phyloP scores from a whole-genome alignment of 2,113 vertebrate species.

The Phaethornis superciliosus region DNA sequence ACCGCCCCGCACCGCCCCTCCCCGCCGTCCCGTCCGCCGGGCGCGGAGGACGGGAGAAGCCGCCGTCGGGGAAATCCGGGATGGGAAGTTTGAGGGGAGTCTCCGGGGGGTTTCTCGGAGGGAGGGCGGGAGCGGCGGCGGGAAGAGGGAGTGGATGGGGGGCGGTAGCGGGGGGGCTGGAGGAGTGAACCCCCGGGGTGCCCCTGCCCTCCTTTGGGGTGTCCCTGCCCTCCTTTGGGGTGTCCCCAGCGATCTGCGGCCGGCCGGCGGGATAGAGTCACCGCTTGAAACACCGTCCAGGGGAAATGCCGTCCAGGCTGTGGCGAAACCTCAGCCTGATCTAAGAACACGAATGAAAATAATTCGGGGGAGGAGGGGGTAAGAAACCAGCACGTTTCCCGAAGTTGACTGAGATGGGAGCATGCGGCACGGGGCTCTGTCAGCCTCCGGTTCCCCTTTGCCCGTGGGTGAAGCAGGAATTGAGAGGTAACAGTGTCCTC shows the following conservation, averaged over 20 bases:
- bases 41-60: fast-evolving
- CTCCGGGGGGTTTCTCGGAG: not conserved
- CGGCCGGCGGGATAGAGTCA: not conserved
- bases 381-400: not conserved
- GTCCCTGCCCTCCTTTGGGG: not conserved
- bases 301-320: not conserved
- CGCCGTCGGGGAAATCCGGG: fast-evolving
- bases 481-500: not conserved
- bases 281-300: not conserved
- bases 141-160: too few species aligned
- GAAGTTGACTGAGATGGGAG: not conserved
- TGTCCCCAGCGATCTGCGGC: not conserved
- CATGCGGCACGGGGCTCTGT: not conserved
- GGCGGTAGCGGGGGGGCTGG: not conserved
- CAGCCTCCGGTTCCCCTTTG: not conserved
- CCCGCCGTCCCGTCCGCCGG: not conserved
- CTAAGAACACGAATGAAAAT: not conserved
- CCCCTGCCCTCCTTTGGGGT: not conserved
- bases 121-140: not conserved
- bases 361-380: not conserved
- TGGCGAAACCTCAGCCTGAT: not conserved
- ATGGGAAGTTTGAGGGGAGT: not conserved
- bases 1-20: too few species aligned
- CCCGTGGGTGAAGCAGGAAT: not conserved
- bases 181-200: not conserved